Conservation (phyloP, 2,797 vertebrate species). For the Emys orbicularis region DNA sequence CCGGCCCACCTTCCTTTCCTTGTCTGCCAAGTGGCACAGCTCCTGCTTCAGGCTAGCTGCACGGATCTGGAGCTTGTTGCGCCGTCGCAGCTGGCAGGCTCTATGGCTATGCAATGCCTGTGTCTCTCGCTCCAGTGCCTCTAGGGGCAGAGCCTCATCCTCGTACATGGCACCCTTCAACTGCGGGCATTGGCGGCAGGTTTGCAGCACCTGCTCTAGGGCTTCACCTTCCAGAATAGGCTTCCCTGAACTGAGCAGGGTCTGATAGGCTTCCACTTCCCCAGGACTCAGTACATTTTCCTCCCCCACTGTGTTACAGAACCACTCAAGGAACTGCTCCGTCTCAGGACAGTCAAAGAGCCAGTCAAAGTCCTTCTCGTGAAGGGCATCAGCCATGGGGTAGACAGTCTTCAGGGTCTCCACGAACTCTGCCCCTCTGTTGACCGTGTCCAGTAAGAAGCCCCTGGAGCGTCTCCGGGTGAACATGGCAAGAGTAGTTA, state of each 20-base stretch:
- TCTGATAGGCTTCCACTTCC: conserved; percentile 48
- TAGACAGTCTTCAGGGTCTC: conserved; percentile 1
- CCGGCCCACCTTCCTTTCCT: background rate
- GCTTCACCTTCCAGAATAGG: conserved; percentile 45
- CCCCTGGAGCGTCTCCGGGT: background rate
- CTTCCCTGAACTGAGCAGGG: conserved; percentile 51
- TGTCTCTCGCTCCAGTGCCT: conserved; percentile 44
- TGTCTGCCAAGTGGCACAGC: conserved; percentile 4
- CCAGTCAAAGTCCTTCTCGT: conserved; percentile 53
- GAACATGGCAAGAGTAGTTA: conserved; percentile 23
- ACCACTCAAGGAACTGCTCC: conserved; percentile 41
- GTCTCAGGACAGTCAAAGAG: conserved; percentile 61
- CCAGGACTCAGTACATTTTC: conserved; percentile 18
- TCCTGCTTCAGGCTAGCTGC: background rate
- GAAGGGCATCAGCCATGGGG: background rate
- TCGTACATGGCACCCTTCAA: fast-evolving
- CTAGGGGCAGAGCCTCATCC: background rate
- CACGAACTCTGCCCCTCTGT: conserved; percentile 9
- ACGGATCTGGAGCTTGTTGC: conserved; percentile 28
- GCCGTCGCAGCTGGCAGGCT: background rate
- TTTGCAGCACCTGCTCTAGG: conserved; percentile 1
- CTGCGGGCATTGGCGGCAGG: fast-evolving
- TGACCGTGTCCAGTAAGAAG: background rate
- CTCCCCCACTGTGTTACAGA: conserved; percentile 47
- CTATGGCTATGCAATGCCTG: background rate